Base-by-base conservation (phyloP, 2,888 invertebrate genomes). In the Himalopsyche kuldschensis region DNA sequence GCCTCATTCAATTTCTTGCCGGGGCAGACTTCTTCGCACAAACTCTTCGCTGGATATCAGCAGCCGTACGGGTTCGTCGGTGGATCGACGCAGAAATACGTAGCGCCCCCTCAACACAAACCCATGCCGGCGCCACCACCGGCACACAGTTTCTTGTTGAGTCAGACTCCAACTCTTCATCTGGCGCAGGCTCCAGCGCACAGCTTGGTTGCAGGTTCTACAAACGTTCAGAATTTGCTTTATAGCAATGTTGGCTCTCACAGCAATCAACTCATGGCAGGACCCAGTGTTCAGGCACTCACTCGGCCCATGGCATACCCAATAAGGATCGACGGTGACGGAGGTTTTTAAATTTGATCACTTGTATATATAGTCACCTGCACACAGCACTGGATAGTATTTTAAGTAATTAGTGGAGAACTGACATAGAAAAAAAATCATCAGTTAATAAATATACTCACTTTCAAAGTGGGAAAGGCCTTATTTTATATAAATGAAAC, bases 251-350 rank as follows among this genome's bases (percentile, higher is more conserved):
- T 87, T 4, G 86, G 87, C 2, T 76, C 78, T 24, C 75, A 81
- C 24, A 63, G 15, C 10, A 86, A 75, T 35, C 82, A 83, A 35
- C 48, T 80, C 3, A 30, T 82, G 35, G 47, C 32, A 5, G 75
- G 69, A 75, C 77, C 75, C 11, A 47, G 35, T 5, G 55, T 78
- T 41, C 75, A 78, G 17, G 48, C 48, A 1, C 82, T 63, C 6
- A 88, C 91, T 0, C 90, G 90, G 0, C 89, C 91, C 0, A 86
- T 89, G 3, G 88, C 88, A 4, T 88, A 89, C 0, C 86, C 88
- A 20, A 86, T 86, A 4, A 82, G 84, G 75, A 79, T 82, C 27
- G 86, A 85, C 27, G 84, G 85, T 81, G 85, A 86, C 35, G 82
- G 84, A 86, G 86, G 86, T 86, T 82, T 47, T 76, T 77, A 79